These are phyloP conservation scores for Galaxias olidus DNA, from an alignment of 2,797 vertebrate species.

Conservation along the genomic window DNA sequence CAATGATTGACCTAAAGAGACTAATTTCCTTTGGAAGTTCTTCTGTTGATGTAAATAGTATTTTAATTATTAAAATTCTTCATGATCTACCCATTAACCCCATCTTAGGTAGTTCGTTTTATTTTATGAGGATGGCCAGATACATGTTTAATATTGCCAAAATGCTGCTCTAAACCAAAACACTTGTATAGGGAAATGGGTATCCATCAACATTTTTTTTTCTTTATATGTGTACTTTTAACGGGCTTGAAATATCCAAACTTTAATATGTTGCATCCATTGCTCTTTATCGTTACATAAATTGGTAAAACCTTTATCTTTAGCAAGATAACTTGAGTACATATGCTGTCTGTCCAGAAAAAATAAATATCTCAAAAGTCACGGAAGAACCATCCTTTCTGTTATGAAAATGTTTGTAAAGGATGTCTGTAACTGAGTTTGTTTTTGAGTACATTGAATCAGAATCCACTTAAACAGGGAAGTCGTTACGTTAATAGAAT, in stretches of 20 bases:
- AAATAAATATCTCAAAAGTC: constrained; percentile 35
- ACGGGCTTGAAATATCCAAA: constrained; percentile 18
- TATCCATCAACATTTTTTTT: constrained; percentile 18
- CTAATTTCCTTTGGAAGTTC: too few relatives aligned
- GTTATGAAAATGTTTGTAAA: constrained; percentile 66
- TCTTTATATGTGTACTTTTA: constrained; percentile 28
- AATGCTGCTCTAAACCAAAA: constrained; percentile 69
- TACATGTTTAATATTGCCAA: constrained; percentile 44
- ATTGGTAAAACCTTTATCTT: constrained; percentile 1
- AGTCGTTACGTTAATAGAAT: constrained; percentile 74
- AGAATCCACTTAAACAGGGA: constrained; percentile 75
- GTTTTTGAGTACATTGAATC: constrained; percentile 67
- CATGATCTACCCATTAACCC: background rate
- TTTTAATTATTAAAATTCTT: background rate
- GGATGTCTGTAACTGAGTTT: constrained; percentile 69
- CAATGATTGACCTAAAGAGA: too few relatives aligned
- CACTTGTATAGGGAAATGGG: constrained; percentile 28
- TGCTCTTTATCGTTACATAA: constrained; percentile 25
- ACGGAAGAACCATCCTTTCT: constrained; percentile 47
- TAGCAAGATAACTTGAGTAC: constrained; percentile 16
- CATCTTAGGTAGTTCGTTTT: background rate
- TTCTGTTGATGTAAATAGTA: too few relatives aligned
- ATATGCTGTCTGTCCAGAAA: constrained; percentile 28
- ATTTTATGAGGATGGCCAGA: too few relatives aligned
- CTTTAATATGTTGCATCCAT: constrained; percentile 5